A percentile compares a stretch with the other conserved stretches of the same genome.
Conservation (phyloP, 2,797 vertebrate species). For the Microtus obscurus region DNA sequence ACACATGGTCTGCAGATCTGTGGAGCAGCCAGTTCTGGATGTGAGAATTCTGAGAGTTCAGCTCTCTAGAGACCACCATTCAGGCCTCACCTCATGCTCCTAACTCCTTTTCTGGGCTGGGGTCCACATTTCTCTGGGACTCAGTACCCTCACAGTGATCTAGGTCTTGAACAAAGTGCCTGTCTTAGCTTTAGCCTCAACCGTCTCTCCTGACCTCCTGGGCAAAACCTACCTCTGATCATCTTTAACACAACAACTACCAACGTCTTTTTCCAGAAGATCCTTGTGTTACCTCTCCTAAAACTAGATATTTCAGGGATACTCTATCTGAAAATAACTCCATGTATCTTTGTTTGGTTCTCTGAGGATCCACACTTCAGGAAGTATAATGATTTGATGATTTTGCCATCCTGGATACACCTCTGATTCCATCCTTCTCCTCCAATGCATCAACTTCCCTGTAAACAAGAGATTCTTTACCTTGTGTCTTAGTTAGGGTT, state of each 20-base stretch:
- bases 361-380: not conserved
- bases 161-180: not conserved
- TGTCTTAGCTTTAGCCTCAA: not conserved
- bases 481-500: not conserved
- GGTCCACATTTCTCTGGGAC: not conserved
- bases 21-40: not conserved
- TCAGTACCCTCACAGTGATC: not conserved
- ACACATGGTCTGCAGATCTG: not conserved
- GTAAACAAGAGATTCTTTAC: not conserved
- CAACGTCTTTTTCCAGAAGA: not conserved
- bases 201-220: not conserved
- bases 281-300: not conserved
- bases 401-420: not conserved
- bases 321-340: not conserved
- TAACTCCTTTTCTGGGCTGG: accelerated
- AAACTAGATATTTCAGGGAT: not conserved
- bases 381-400: not conserved
- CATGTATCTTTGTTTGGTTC: not conserved
- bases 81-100: not conserved
- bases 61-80: not conserved
- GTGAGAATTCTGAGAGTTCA: not conserved
- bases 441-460: not conserved
- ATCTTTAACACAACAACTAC: not conserved
- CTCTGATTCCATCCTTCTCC: not conserved
- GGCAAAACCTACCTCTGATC: not conserved